Percentiles rank a stretch among this genome's conserved stretches.
These are phyloP conservation scores for Crossaster papposus DNA, from an alignment of 53 echinoderm and acorn worm species.

Conservation along the genomic window DNA sequence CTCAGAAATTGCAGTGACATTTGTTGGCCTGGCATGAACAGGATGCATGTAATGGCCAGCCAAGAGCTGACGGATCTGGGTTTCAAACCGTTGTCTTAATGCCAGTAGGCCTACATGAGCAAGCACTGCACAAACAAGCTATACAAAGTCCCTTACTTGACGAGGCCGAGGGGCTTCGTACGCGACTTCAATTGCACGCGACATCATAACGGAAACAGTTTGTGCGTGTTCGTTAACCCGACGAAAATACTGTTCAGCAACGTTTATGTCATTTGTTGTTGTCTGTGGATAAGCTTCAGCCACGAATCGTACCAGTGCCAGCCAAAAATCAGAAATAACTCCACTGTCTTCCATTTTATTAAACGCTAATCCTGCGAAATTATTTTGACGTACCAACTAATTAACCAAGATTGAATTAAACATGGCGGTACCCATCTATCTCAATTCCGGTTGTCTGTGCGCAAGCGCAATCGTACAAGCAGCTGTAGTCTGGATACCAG, in stretches of 20 bases:
- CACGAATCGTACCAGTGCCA: constrained; percentile 30
- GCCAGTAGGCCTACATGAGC: constrained; percentile 13
- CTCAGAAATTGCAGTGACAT: background rate
- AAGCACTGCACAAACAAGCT: constrained; percentile 9
- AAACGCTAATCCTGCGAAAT: background rate
- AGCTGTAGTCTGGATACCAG: constrained; percentile 34
- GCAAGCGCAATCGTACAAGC: constrained; percentile 20
- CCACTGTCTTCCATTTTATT: constrained; percentile 16
- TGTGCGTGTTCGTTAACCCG: constrained; percentile 5
- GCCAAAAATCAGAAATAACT: constrained; percentile 31
- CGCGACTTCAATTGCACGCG: background rate
- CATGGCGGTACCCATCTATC: background rate
- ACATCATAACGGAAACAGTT: constrained; percentile 7
- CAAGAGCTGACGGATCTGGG: constrained; percentile 13
- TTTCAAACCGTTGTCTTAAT: constrained; percentile 3
- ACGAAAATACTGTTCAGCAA: constrained; percentile 26
- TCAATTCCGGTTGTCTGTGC: background rate
- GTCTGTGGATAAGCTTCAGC: constrained; percentile 29
- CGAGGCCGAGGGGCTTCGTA: background rate
- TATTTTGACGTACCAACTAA: background rate
- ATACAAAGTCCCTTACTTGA: background rate
- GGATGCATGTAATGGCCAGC: constrained; percentile 1
- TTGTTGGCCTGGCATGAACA: background rate
- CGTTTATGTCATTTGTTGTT: constrained; percentile 17
- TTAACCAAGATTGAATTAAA: no score